Evolutionary conservation across 2,797 vertebrate species (phyloP), one percentile per base, ranked within the genome.

Genomic region (Rhinophrynus dorsalis): DNA sequence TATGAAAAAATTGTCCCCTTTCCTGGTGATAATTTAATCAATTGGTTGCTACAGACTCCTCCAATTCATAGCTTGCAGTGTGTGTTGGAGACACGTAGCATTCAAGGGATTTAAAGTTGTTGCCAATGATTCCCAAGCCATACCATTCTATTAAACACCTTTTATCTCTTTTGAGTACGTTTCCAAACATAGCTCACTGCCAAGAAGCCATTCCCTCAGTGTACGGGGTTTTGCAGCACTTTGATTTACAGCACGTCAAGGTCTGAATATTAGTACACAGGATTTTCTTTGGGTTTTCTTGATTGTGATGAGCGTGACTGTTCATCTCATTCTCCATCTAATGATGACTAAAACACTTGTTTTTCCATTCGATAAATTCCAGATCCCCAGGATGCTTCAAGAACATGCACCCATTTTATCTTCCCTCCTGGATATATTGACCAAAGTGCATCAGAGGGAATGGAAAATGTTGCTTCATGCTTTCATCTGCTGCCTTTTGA

Each of bases 401-500:
- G 15, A 54, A 27, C 29, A 4, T 60, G 23, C 17, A 3, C 8
- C 15, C 52, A 18, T 58, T 58, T 59, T 72, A 65, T 65, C 54
- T 65, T 58, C 20, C 40, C 61, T 50, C 20, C 45, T 65, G 52
- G 54, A 51, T 65, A 72, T 40, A 66, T 59, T 59, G 52, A 72
- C 69, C 69, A 65, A 58, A 65, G 68, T 65, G 69, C 61, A 72
- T 72, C 69, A 72, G 54, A 72, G 69, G 66, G 61, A 72, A 72
- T 72, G 35, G 30, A 51, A 66, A 44, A 72, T 58, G 26, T 52
- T n/a, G 26, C 54, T 72, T 56, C 27, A 10, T 33, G 5, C 69
- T 72, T 72, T 72, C 69, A 72, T 72, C 52, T 66, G 54, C 17
- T 59, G 48, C 30, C 69, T 58, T 72, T 65, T 66, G 54, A 72